These are phyloP conservation scores for Adelognathus sp. DNA, from an alignment of 2,888 invertebrate genomes.

Conservation along the genomic window DNA sequence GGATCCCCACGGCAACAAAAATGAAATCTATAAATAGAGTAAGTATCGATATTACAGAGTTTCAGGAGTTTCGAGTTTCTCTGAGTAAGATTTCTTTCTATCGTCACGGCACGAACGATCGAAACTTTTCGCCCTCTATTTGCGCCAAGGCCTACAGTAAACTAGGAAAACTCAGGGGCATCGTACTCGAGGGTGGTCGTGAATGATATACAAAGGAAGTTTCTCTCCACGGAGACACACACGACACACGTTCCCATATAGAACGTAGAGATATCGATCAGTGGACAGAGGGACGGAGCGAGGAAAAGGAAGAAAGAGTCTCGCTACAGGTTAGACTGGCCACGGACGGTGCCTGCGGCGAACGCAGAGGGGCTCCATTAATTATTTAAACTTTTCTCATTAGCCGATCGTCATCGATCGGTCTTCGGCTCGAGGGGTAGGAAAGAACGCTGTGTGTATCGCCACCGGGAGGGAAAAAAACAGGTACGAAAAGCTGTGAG, in stretches of 20 bases:
- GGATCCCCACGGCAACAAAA: too few relatives aligned
- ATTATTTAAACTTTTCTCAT: conserved; percentile 67
- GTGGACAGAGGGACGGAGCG: too few relatives aligned
- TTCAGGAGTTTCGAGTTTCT: too few relatives aligned
- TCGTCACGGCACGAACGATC: neutral
- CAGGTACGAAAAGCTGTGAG: conserved; percentile 13
- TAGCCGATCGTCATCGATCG: conserved; percentile 59
- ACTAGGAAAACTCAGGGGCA: conserved; percentile 35
- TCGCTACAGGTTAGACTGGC: conserved; percentile 37
- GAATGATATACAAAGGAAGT: conserved; percentile 55
- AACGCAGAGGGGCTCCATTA: conserved; percentile 50
- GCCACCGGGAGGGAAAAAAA: conserved; percentile 45
- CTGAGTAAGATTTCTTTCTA: neutral
- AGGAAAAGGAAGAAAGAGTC: neutral
- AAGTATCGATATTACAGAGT: too few relatives aligned
- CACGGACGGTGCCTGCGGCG: conserved; percentile 37
- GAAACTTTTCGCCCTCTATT: conserved; percentile 11
- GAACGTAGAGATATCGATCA: conserved; percentile 58
- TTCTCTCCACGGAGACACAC: conserved; percentile 7
- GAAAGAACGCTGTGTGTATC: conserved; percentile 41
- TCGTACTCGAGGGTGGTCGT: conserved; percentile 51
- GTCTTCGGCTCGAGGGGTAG: conserved; percentile 14
- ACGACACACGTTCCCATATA: conserved; percentile 18
- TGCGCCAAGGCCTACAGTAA: neutral
- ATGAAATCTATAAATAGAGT: too few relatives aligned